Base-by-base conservation (phyloP, 2,113 vertebrate genomes). In the Spea multiplicata region DNA sequence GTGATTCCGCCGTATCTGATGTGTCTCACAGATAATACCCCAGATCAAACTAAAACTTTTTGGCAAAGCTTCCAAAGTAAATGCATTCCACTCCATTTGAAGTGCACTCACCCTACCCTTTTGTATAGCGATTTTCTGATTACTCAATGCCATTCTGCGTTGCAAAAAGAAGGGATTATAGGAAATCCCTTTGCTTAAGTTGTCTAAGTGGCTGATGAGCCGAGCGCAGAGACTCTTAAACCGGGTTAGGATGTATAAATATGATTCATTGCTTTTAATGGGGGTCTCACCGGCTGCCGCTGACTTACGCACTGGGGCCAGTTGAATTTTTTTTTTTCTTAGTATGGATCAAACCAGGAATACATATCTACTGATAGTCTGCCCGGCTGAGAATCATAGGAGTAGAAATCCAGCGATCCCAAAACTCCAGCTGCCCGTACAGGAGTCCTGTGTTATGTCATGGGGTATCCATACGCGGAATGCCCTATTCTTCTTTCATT, bases 101-200 rank as follows among this genome's bases (percentile, higher is more conserved):
- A 6, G 16, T 17, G 14, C 61, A 64, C 30, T 64, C 30, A 59
- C 8, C 14, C 16, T 4, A 16, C n/a, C 5, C 5, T 30, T 6
- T 6, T 16, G 17, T 17, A 64, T 4, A 2, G n/a, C 9, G 61
- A 64, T 13, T 61, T 10, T 7, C n/a, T 4, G 16, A 14, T 64
- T 64, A 64, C 61, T 64, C 61, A 64, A 16, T 64, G 30, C 61
- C 61, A 64, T 64, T 64, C 61, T 64, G n/a, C 30, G n/a, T 6
- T 6, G 61, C n/a, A 30, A 64, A 59, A 59, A 13, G 4, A 3
- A 4, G 17, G 61, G 61, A 30, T 64, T 30, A 64, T 17, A 14
- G 5, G n/a, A 64, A 64, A 64, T 64, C 61, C 61, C 61, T 64
- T 13, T 64, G 9, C 61, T 64, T 64, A 64, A 30, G 6, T 64